Percentiles rank a stretch among this genome's conserved stretches.
Evolutionary conservation across 1,140 invertebrate genomes (phyloP).

Genomic region (Trichogramma pretiosum): DNA sequence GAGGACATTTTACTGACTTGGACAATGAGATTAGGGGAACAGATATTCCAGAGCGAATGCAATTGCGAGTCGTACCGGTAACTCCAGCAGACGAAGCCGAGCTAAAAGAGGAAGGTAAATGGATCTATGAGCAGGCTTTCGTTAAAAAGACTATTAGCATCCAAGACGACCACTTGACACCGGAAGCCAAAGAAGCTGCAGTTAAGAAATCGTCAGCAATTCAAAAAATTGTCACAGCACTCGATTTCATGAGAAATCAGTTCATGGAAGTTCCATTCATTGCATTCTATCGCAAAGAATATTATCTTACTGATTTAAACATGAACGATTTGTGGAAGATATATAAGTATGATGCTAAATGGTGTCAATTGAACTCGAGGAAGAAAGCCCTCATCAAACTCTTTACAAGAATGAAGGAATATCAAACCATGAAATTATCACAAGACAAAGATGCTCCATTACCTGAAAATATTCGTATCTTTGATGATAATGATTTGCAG

Average conservation of each 20-base stretch:
- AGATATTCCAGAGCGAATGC: slow-evolving; percentile 87
- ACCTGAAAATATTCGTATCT: slow-evolving; percentile 70
- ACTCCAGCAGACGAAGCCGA: slow-evolving; percentile 78
- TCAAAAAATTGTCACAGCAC: slow-evolving; percentile 84
- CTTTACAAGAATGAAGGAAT: slow-evolving; percentile 88
- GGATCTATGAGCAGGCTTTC: slow-evolving; percentile 96
- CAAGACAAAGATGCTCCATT: slow-evolving; percentile 75
- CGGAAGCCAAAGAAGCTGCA: slow-evolving; percentile 49
- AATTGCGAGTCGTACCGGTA: slow-evolving; percentile 80
- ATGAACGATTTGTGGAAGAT: slow-evolving; percentile 97
- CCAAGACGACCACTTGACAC: slow-evolving; percentile 55
- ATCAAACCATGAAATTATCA: slow-evolving; percentile 79
- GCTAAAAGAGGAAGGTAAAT: slow-evolving; percentile 88
- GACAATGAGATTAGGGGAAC: slow-evolving; percentile 85
- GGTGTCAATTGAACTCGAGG: slow-evolving; percentile 84
- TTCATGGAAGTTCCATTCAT: slow-evolving; percentile 96
- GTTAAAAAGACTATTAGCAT: slow-evolving; percentile 70
- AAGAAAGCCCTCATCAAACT: slow-evolving; percentile 76
- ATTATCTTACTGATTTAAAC: slow-evolving; percentile 87
- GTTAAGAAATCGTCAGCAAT: slow-evolving; percentile 59
- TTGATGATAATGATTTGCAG: slow-evolving; percentile 82
- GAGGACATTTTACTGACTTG: slow-evolving; percentile 88
- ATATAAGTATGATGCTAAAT: slow-evolving; percentile 93
- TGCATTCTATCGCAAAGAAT: slow-evolving; percentile 97
- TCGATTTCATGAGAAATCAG: slow-evolving; percentile 94